Evolutionary conservation across 2,888 invertebrate genomes (phyloP).

Genomic region (Drosophila sordidula): DNA sequence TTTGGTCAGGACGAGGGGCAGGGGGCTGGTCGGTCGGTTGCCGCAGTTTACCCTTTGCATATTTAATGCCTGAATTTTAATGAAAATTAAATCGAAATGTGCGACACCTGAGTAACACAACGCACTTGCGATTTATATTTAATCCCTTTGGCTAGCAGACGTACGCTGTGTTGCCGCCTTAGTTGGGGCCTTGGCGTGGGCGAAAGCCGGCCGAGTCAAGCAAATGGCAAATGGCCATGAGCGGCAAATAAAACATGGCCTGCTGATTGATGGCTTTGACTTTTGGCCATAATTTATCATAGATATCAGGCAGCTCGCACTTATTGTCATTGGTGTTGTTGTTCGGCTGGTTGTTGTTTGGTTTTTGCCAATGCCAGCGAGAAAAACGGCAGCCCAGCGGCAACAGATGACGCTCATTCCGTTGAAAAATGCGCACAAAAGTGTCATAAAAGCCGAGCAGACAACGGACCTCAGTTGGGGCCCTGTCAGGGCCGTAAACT

Average conservation of each 20-base stretch:
- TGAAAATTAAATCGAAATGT: conserved; percentile 90
- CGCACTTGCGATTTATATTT: conserved; percentile 69
- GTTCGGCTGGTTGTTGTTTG: conserved; percentile 36
- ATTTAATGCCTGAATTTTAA: conserved; percentile 82
- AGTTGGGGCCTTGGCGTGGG: neutral
- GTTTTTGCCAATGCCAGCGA: conserved; percentile 59
- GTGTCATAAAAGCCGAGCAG: conserved; percentile 69
- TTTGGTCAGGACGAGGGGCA: conserved; percentile 43
- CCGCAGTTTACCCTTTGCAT: conserved; percentile 79
- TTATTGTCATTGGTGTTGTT: conserved; percentile 33
- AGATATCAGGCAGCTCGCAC: conserved; percentile 61
- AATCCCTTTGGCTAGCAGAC: conserved; percentile 62
- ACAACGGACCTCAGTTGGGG: conserved; percentile 12
- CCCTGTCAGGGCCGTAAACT: conserved; percentile 63
- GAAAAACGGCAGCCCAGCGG: conserved; percentile 50
- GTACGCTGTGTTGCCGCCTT: neutral
- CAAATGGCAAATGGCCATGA: conserved; percentile 66
- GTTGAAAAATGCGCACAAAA: conserved; percentile 76
- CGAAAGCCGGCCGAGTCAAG: conserved; percentile 12
- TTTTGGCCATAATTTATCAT: conserved; percentile 81
- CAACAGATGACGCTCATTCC: conserved; percentile 79
- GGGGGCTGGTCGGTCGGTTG: conserved; percentile 20
- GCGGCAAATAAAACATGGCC: conserved; percentile 76
- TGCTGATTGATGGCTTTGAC: conserved; percentile 79
- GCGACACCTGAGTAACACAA: conserved; percentile 68